A percentile compares a stretch with the other conserved stretches of the same genome.
Conservation (phyloP, 2,888 invertebrate genomes). For the Rotaria sp. region DNA sequence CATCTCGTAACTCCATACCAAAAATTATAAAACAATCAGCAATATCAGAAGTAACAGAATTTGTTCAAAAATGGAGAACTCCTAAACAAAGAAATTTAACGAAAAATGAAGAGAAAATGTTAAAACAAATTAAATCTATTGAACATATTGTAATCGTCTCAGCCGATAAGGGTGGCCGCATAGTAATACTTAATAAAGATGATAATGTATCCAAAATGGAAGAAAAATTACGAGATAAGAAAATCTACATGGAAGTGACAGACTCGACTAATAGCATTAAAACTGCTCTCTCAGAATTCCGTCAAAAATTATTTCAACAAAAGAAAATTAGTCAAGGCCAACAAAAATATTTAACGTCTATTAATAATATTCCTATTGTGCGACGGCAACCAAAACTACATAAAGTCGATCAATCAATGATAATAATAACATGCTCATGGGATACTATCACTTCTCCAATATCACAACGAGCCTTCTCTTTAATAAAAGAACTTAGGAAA, state of each 20-base stretch:
- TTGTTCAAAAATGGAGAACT: not conserved
- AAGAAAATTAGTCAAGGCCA: not conserved
- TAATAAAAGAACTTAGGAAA: not conserved
- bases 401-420: not conserved
- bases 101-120: not conserved
- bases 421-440: not conserved
- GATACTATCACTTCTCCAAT: not conserved
- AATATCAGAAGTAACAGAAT: not conserved
- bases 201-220: not conserved
- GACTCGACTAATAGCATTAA: not conserved
- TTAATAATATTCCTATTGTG: not conserved
- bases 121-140: not conserved
- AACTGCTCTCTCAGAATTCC: not conserved
- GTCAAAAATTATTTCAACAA: not conserved
- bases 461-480: not conserved
- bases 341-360: not conserved
- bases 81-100: not conserved
- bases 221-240: not conserved
- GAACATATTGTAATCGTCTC: not conserved
- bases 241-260: not conserved
- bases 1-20: not conserved
- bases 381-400: not conserved
- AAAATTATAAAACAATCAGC: not conserved
- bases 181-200: not conserved
- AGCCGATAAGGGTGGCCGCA: not conserved